phyloP scores from a whole-genome alignment of 1,140 invertebrate species.

The Drosophila saltans region DNA sequence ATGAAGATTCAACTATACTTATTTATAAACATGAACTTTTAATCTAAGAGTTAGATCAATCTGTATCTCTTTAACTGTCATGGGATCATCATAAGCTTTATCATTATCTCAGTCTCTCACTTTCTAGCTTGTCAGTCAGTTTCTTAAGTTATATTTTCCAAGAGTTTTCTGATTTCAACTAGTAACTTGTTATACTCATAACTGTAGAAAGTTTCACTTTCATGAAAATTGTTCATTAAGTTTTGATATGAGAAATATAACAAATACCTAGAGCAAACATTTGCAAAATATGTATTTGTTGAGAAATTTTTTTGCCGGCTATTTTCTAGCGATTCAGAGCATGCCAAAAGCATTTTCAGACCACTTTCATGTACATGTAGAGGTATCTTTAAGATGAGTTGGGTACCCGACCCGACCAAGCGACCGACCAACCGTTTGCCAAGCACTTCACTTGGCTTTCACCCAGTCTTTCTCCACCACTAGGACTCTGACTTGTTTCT shows the following conservation, averaged over 20 bases:
- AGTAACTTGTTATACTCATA: too few relatives aligned
- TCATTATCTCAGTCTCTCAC: too few relatives aligned
- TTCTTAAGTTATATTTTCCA: too few relatives aligned
- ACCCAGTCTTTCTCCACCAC: not conserved
- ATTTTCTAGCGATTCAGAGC: not conserved
- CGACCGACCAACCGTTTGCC: not conserved
- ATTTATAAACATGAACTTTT: too few relatives aligned
- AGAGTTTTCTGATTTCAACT: too few relatives aligned
- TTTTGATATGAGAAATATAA: not conserved
- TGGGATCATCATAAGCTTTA: too few relatives aligned
- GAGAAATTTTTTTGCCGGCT: not conserved
- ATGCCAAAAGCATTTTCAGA: not conserved
- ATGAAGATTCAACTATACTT: too few relatives aligned
- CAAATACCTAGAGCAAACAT: not conserved
- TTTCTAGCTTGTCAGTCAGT: too few relatives aligned
- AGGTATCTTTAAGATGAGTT: not conserved
- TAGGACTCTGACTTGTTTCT: not conserved
- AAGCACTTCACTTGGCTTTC: conserved; percentile 1
- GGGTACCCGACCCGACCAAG: not conserved
- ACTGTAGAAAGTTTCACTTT: too few relatives aligned
- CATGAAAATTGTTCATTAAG: not conserved
- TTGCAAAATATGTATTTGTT: not conserved
- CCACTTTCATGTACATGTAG: conserved; percentile 7
- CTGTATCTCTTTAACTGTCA: too few relatives aligned
- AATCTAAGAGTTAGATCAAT: too few relatives aligned